A percentile compares a stretch with the other conserved stretches of the same genome.
These are phyloP conservation scores for Zhuqinia jingwanae DNA, from an alignment of 2,888 invertebrate species.

Conservation along the genomic window DNA sequence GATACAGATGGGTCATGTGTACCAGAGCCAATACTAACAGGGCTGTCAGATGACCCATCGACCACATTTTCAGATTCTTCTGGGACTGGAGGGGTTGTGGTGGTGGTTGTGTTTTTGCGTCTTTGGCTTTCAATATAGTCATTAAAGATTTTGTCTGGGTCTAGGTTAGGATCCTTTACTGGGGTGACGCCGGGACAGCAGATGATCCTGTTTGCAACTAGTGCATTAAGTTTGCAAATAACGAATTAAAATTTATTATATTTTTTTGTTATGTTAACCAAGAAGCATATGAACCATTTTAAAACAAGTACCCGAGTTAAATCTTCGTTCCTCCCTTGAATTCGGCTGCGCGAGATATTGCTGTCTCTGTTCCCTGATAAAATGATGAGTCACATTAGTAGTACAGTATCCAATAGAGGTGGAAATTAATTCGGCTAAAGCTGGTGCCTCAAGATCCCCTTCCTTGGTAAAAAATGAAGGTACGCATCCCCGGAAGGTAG, in stretches of 20 bases:
- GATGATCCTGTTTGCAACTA: conserved; percentile 73
- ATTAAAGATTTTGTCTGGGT: conserved; percentile 69
- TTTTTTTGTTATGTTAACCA: no score
- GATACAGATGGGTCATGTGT: neutral
- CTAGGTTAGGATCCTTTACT: conserved; percentile 28
- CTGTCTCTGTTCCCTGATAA: conserved; percentile 57
- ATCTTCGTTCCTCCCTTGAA: conserved; percentile 53
- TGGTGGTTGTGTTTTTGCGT: conserved; percentile 49
- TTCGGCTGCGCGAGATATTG: neutral
- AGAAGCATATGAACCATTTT: no score
- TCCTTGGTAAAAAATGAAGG: conserved; percentile 69
- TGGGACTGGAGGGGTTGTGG: neutral
- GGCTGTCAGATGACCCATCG: conserved; percentile 14
- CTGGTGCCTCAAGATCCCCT: conserved; percentile 73
- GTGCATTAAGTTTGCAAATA: neutral
- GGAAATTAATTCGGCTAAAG: conserved; percentile 71
- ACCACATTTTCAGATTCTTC: conserved; percentile 7
- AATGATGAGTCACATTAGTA: conserved; percentile 58
- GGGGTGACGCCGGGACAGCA: conserved; percentile 74
- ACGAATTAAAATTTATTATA: no score
- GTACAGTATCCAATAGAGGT: conserved; percentile 73
- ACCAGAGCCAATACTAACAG: neutral
- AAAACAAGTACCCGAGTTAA: conserved; percentile 60
- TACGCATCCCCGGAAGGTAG: conserved; percentile 70
- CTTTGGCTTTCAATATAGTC: conserved; percentile 61